phyloP scores from a whole-genome alignment of 2,113 vertebrate genomes.

The Heterotis niloticus region DNA sequence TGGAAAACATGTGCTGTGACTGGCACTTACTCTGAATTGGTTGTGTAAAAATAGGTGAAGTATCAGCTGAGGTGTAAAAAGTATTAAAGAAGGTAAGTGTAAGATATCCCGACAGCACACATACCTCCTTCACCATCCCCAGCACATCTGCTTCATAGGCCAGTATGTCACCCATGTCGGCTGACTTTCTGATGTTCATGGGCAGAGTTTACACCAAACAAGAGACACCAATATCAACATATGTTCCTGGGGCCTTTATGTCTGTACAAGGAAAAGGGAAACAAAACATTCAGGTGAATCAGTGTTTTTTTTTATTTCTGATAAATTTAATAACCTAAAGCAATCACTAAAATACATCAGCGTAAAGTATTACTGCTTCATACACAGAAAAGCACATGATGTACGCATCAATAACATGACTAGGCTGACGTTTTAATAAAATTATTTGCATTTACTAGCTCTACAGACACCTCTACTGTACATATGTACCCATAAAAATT shows the following conservation, averaged over 20 bases:
- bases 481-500: too few relatives aligned
- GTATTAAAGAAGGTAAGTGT: too few relatives aligned
- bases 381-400: not conserved
- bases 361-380: not conserved
- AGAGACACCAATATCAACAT: not conserved
- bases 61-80: too few relatives aligned
- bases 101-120: constrained; percentile 18
- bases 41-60: too few relatives aligned
- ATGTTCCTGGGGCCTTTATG: not conserved
- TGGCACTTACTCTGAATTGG: too few relatives aligned
- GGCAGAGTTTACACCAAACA: constrained; percentile 9
- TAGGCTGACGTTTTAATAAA: not conserved
- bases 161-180: constrained; percentile 80
- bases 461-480: too few relatives aligned
- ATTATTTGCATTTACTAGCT: not conserved
- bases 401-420: not conserved
- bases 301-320: not conserved
- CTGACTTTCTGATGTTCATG: constrained; percentile 47
- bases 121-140: constrained; percentile 83
- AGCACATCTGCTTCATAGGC: constrained; percentile 83
- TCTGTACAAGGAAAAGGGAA: not conserved
- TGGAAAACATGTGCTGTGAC: too few relatives aligned
- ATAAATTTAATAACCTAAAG: not conserved
- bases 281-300: not conserved
- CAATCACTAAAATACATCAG: not conserved